Percentiles rank a stretch among this genome's conserved stretches.
Evolutionary conservation across 2,113 vertebrate species (phyloP).

Genomic region (Alligator mississippiensis): DNA sequence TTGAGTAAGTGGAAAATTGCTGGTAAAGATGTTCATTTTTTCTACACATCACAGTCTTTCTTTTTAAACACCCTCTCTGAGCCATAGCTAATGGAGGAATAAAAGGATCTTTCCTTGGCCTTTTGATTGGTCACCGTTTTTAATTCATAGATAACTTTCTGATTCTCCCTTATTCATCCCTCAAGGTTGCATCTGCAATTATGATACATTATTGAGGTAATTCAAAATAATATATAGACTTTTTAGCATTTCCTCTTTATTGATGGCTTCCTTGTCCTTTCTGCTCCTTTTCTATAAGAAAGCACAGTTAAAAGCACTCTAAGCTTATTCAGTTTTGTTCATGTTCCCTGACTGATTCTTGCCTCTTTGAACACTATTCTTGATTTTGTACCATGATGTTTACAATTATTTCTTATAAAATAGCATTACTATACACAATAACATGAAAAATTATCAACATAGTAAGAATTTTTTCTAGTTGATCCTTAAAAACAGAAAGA

Average conservation of each 20-base stretch:
- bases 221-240: constrained; percentile 81
- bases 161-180: constrained; percentile 70
- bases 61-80: constrained; percentile 51
- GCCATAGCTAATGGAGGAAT: constrained; percentile 56
- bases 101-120: constrained; percentile 42
- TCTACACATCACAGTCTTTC: constrained; percentile 35
- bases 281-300: neutral
- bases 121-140: constrained; percentile 72
- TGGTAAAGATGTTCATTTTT: constrained; percentile 14
- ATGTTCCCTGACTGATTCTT: constrained; percentile 11
- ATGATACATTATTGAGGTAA: constrained; percentile 75
- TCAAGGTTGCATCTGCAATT: constrained; percentile 80
- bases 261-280: constrained; percentile 78
- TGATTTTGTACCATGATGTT: constrained; percentile 22
- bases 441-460: constrained; percentile 20
- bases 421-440: constrained; percentile 14
- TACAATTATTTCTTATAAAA: constrained; percentile 46
- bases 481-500: constrained; percentile 39
- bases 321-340: constrained; percentile 26
- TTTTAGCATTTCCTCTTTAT: constrained; percentile 76
- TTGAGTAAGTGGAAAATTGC: constrained; percentile 34
- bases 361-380: constrained; percentile 23
- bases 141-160: constrained; percentile 73
- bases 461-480: constrained; percentile 40
- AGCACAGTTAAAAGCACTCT: constrained; percentile 35